Conservation (phyloP, 2,888 invertebrate species). For the Calliphora vomitoria region DNA sequence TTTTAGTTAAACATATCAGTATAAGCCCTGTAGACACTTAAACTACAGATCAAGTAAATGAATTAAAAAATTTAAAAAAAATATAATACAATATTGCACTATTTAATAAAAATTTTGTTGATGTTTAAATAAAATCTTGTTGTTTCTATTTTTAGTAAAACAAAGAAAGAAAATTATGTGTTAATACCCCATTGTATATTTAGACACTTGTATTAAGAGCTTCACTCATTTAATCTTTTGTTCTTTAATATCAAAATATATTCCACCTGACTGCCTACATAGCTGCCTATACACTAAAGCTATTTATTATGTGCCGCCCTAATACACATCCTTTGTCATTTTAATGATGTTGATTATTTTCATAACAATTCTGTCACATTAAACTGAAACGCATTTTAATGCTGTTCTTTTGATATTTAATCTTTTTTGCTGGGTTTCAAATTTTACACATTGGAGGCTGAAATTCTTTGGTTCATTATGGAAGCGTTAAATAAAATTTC, state of each 20-base stretch:
- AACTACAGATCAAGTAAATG: too few species aligned
- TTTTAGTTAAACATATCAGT: too few species aligned
- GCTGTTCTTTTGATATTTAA: not conserved
- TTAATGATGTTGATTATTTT: not conserved
- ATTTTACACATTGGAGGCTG: not conserved
- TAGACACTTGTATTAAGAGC: too few species aligned
- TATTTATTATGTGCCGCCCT: not conserved
- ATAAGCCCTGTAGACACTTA: too few species aligned
- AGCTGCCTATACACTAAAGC: not conserved
- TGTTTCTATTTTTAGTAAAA: too few species aligned
- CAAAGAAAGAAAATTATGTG: too few species aligned
- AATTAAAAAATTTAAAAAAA: too few species aligned
- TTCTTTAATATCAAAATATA: not conserved
- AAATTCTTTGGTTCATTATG: conserved; percentile 6
- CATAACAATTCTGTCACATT: not conserved
- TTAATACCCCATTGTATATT: too few species aligned
- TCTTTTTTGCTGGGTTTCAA: not conserved
- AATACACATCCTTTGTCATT: not conserved
- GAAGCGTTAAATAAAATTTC: not conserved
- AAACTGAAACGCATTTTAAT: not conserved
- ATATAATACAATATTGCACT: too few species aligned
- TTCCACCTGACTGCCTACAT: not conserved
- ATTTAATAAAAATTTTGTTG: too few species aligned
- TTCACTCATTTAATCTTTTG: not conserved
- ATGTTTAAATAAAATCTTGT: too few species aligned